Conservation (phyloP, 2,797 vertebrate species). For the Helarctos malayanus region DNA sequence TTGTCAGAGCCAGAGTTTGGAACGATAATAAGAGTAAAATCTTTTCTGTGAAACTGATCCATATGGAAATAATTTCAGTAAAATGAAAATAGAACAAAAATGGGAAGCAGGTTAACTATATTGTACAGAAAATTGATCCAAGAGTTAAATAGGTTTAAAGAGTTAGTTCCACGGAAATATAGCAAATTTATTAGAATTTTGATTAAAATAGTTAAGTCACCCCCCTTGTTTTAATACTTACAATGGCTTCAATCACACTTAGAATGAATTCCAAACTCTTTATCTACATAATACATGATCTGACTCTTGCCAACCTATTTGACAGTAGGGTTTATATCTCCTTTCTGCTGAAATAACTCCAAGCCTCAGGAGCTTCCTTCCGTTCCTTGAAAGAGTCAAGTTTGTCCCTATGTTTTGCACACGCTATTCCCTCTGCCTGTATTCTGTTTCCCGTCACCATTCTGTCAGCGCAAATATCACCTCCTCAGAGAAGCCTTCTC, state of each 20-base stretch:
- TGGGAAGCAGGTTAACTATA: background rate
- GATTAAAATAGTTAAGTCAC: slow-evolving; percentile 45
- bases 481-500: background rate
- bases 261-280: background rate
- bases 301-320: background rate
- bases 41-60: slow-evolving; percentile 57
- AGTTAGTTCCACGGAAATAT: slow-evolving; percentile 34
- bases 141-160: slow-evolving; percentile 59
- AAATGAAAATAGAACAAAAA: slow-evolving; percentile 60
- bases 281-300: background rate
- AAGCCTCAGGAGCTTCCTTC: background rate
- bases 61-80: slow-evolving; percentile 56
- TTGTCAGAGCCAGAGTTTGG: background rate
- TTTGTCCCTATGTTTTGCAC: background rate
- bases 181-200: slow-evolving; percentile 41
- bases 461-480: background rate
- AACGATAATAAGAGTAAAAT: slow-evolving; percentile 44
- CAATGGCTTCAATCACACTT: background rate
- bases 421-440: background rate
- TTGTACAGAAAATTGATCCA: slow-evolving; percentile 55
- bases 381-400: background rate
- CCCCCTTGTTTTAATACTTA: slow-evolving; percentile 29
- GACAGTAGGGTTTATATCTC: background rate
- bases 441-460: background rate
- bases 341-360: background rate